These are phyloP conservation scores for Drosophila testacea DNA, from an alignment of 2,888 invertebrate species.

Conservation along the genomic window DNA sequence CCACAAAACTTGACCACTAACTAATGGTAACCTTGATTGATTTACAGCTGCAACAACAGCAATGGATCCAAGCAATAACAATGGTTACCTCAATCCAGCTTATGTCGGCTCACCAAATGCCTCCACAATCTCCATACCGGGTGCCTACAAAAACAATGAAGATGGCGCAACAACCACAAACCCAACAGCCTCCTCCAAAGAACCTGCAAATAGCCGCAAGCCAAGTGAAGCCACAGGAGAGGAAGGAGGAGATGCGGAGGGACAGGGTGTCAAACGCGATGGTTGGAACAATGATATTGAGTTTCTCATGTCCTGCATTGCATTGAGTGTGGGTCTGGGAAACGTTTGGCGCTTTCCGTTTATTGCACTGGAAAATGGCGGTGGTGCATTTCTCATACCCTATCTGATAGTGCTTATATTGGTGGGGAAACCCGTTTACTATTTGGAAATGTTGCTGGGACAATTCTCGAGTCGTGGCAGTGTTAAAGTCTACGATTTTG, in stretches of 20 bases:
- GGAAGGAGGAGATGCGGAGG: constrained; percentile 21
- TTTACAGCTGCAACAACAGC: constrained; percentile 34
- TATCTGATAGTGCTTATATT: constrained; percentile 88
- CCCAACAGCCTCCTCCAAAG: constrained; percentile 18
- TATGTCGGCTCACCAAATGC: constrained; percentile 72
- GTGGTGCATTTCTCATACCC: constrained; percentile 89
- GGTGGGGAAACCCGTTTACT: constrained; percentile 90
- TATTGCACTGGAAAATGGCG: constrained; percentile 88
- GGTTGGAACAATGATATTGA: constrained; percentile 88
- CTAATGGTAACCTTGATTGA: constrained; percentile 54
- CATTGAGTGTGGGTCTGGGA: constrained; percentile 88
- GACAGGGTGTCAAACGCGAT: constrained; percentile 68
- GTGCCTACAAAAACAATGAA: constrained; percentile 58
- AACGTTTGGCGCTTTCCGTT: constrained; percentile 90
- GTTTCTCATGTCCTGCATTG: constrained; percentile 88
- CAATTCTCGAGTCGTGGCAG: constrained; percentile 90
- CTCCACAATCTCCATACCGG: constrained; percentile 72
- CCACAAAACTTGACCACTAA: constrained; percentile 70
- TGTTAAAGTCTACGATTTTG: constrained; percentile 88
- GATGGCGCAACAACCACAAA: constrained; percentile 16
- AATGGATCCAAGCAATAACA: constrained; percentile 39
- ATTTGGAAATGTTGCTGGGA: constrained; percentile 90
- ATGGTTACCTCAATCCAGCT: constrained; percentile 72
- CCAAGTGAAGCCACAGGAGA: background rate
- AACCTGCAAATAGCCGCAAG: constrained; percentile 23